These are phyloP conservation scores for Alces alces DNA, from an alignment of 2,113 vertebrate genomes.

Conservation along the genomic window DNA sequence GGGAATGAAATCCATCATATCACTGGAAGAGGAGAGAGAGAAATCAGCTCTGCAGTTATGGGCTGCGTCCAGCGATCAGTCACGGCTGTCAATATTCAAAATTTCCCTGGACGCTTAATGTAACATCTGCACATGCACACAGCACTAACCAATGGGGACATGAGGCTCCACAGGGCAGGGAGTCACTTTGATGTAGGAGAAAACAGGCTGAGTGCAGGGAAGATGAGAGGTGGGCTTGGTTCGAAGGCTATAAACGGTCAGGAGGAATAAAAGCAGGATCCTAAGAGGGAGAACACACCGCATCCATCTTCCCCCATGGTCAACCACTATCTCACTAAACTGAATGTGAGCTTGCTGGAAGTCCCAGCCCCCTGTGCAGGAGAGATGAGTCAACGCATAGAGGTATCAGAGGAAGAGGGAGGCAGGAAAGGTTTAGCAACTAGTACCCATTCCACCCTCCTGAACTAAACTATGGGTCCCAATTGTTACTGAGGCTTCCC, in stretches of 20 bases:
- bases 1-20: constrained; percentile 52
- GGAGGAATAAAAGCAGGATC: neutral
- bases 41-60: constrained; percentile 38
- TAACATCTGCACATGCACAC: rapidly evolving
- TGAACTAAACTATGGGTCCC: neutral
- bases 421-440: neutral
- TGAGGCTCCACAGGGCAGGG: neutral
- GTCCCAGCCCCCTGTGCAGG: neutral
- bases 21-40: neutral
- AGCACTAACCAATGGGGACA: neutral
- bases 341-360: neutral
- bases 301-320: neutral
- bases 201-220: constrained; percentile 37
- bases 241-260: neutral
- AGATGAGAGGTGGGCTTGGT: neutral
- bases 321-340: neutral
- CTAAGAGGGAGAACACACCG: neutral
- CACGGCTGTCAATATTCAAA: neutral
- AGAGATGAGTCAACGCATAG: neutral
- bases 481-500: neutral
- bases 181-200: constrained; percentile 49
- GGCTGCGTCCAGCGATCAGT: neutral
- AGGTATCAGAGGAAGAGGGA: neutral
- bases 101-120: neutral
- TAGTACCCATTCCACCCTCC: neutral